A percentile compares a stretch with the other conserved stretches of the same genome.
phyloP scores from a whole-genome alignment of 2,888 invertebrate genomes.

The Andrena bicolor region DNA sequence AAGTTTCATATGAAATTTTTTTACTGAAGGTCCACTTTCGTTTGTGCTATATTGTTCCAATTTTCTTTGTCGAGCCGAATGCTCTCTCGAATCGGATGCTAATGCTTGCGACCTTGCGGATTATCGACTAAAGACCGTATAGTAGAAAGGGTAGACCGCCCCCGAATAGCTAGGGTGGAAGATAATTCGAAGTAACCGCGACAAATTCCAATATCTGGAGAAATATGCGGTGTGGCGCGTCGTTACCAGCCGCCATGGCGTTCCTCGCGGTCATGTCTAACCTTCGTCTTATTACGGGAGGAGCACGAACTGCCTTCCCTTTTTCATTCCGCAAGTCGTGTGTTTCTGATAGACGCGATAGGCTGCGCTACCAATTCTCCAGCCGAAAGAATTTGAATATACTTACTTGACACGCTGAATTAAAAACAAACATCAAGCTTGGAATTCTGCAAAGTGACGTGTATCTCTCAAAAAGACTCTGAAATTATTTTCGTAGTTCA shows the following conservation, averaged over 20 bases:
- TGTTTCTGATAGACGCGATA: conserved; percentile 43
- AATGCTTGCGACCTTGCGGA: conserved; percentile 61
- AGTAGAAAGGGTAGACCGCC: conserved; percentile 75
- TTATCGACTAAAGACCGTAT: conserved; percentile 75
- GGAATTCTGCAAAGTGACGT: neutral
- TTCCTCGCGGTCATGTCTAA: conserved; percentile 81
- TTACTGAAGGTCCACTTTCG: neutral
- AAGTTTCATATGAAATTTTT: too few relatives aligned
- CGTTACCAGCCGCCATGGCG: conserved; percentile 79
- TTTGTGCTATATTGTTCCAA: neutral
- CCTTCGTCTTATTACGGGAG: conserved; percentile 80
- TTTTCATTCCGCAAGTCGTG: conserved; percentile 49
- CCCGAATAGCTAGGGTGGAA: conserved; percentile 80
- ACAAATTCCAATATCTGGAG: conserved; percentile 84
- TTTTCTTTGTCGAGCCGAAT: conserved; percentile 29
- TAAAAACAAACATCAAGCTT: neutral
- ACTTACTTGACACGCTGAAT: neutral
- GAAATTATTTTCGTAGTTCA: too few relatives aligned
- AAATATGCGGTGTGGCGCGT: conserved; percentile 83
- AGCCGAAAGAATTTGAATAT: conserved; percentile 3
- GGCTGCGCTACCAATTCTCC: conserved; percentile 9
- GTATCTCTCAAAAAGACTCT: neutral
- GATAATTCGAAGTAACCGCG: conserved; percentile 84
- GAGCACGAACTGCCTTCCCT: conserved; percentile 69
- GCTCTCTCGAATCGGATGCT: conserved; percentile 52